A percentile compares a stretch with the other conserved stretches of the same genome.
Evolutionary conservation across 2,888 invertebrate genomes (phyloP).

Genomic region (Abrostola tripartita): DNA sequence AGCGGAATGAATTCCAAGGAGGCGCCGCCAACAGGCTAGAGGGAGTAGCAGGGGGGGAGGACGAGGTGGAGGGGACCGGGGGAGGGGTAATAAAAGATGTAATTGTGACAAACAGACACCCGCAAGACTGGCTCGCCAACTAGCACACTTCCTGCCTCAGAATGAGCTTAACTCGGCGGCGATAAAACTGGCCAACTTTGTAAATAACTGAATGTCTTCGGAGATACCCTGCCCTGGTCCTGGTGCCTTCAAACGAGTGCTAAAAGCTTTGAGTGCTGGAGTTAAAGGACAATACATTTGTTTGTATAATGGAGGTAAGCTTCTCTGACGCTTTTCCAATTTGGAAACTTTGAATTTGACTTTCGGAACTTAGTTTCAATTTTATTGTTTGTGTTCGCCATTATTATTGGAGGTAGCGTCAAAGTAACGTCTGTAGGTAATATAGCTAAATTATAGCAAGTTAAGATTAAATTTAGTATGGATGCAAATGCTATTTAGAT

Average conservation of each 20-base stretch:
- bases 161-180: conserved; percentile 5
- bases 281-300: background rate
- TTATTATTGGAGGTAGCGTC: background rate
- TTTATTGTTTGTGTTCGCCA: background rate
- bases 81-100: conserved; percentile 35
- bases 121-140: conserved; percentile 11
- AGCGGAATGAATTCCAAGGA: conserved; percentile 43
- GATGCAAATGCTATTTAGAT: too few species aligned
- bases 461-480: too few species aligned
- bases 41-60: background rate
- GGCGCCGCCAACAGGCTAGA: conserved; percentile 25
- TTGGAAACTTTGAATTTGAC: background rate
- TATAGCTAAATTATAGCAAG: too few species aligned
- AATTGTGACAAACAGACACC: conserved; percentile 36
- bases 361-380: background rate
- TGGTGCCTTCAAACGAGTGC: conserved; percentile 10
- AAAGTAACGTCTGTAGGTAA: background rate
- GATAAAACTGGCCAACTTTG: conserved; percentile 27
- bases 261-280: conserved; percentile 17
- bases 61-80: background rate
- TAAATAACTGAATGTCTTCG: conserved; percentile 24
- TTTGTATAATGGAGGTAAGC: background rate
- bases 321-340: conserved; percentile 1
- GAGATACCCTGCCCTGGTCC: background rate
- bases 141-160: conserved; percentile 6